Percentiles rank a stretch among this genome's conserved stretches.
Conservation (phyloP, 2,888 invertebrate species). For the Dinocampus coccinellae region DNA sequence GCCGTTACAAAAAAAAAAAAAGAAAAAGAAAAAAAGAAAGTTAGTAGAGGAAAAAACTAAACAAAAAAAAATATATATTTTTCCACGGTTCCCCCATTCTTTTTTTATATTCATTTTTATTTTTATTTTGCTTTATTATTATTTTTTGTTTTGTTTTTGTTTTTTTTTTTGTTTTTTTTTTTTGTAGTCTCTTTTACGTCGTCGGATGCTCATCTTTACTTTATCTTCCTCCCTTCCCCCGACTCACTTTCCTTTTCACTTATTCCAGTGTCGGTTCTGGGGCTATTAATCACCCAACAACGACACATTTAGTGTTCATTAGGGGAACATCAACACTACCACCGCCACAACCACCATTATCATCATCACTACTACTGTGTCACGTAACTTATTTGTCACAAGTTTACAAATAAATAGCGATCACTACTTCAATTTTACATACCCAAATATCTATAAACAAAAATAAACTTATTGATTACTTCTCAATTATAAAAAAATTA, state of each 20-base stretch:
- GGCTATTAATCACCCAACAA: slow-evolving; percentile 51
- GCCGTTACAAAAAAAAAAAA: slow-evolving; percentile 6
- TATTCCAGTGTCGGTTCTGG: background rate
- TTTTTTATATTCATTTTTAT: background rate
- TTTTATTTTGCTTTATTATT: background rate
- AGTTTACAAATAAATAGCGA: no score
- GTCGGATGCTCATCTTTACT: no score
- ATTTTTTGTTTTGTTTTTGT: background rate
- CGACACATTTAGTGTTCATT: slow-evolving; percentile 52
- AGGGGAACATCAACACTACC: slow-evolving; percentile 41
- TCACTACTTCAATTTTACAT: no score
- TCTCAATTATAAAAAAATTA: no score
- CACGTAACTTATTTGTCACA: no score
- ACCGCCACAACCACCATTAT: no score
- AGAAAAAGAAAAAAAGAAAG: background rate
- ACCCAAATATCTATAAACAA: no score
- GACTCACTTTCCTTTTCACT: background rate
- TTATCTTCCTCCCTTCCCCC: background rate
- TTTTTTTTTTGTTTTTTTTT: slow-evolving; percentile 23
- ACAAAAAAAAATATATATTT: no score
- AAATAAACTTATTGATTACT: no score
- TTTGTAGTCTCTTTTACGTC: slow-evolving; percentile 19
- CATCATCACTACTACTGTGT: no score
- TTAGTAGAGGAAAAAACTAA: background rate
- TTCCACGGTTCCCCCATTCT: slow-evolving; percentile 39